Evolutionary conservation across 2,113 vertebrate species (phyloP), one percentile per base, ranked within the genome.

Genomic region (Dicentrarchus labrax): DNA sequence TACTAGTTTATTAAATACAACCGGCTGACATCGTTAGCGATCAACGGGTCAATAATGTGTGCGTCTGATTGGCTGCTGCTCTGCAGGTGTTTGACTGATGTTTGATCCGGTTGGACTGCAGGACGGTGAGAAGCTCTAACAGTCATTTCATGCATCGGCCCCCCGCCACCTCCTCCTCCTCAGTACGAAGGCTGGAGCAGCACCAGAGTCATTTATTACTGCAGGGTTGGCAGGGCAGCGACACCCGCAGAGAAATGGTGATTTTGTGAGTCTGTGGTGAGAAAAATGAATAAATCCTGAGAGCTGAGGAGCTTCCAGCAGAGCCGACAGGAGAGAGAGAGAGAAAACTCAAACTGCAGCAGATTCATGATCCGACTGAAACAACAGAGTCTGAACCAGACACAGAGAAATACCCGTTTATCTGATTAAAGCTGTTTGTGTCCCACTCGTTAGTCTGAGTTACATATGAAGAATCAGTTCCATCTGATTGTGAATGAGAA

Each of bases 181-280:
- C 36, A 2, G n/a, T 38, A 48, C 39, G 50, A 56, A 70, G 22
- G 48, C 70, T 53, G 82, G 83, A 85, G 72, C 51, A 30, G 51
- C 39, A 45, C 45, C 47, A 56, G 47, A 59, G 71, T 51, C 64
- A 59, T 83, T 83, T 67, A 56, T 83, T 80, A 60, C 67, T 72
- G 66, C 59, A 76, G 59, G 50, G 69, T 50, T 65, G 77, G 54
- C 78, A 68, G 59, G 53, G 56, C 72, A 22, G 17, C 72, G 48
- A 41, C 72, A 45, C 72, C 67, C 67, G 0, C 17, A 72, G 60
- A 72, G 45, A 59, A 80, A 76, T 72, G 59, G 71, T 66, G 72
- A 75, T 56, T 75, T 53, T 64, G 64, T 85, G 71, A 56, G 69
- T 51, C 24, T 30, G 77, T 43, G 21, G 60, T 43, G 76, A 62